Base-by-base conservation (phyloP, 2,888 invertebrate genomes). In the Palloptera scutellata region DNA sequence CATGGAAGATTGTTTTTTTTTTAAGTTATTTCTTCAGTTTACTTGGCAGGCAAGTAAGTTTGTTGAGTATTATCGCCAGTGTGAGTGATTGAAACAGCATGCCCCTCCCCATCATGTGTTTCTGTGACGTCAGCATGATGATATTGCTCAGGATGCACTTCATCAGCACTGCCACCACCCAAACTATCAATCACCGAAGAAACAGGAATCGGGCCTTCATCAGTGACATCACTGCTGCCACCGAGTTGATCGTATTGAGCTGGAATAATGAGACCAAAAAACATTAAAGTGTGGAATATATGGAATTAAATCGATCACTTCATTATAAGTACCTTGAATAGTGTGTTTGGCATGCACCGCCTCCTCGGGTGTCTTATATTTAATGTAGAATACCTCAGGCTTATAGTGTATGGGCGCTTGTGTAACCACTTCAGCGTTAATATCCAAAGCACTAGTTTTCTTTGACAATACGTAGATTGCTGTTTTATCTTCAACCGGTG, bases 311-410 rank as follows among this genome's bases (percentile, higher is more conserved):
- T n/a, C 6, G 30, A 30, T 30, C 6, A 4, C 30, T 30, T 30
- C 30, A 30, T n/a, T n/a, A n/a, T n/a, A 30, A 71, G 67, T 64
- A 82, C 82, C 76, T 74, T 84, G 84, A 68, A 84, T 83, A 48
- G 79, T 75, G 61, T 81, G 81, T 68, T 83, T 83, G 20, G 84
- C 84, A 71, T 80, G 81, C 5, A 76, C 69, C 10, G 84, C 84
- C 74, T 84, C 84, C 67, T 79, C 77, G 41, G 84, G 79, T 1
- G 82, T 84, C 74, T 82, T 84, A 75, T 84, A 84, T 72, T 84
- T 84, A 66, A 84, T 79, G 65, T 83, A 84, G 78, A 79, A 84
- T 1, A 84, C 84, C 72, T 84, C 84, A 20, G 84, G 84, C 71
- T 84, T 84, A 67, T 75, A 72, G 59, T 75, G 76, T 3, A 74